Evolutionary conservation across 2,888 invertebrate species (phyloP), one percentile per base, ranked within the genome.

Genomic region (Napeogenes inachia): DNA sequence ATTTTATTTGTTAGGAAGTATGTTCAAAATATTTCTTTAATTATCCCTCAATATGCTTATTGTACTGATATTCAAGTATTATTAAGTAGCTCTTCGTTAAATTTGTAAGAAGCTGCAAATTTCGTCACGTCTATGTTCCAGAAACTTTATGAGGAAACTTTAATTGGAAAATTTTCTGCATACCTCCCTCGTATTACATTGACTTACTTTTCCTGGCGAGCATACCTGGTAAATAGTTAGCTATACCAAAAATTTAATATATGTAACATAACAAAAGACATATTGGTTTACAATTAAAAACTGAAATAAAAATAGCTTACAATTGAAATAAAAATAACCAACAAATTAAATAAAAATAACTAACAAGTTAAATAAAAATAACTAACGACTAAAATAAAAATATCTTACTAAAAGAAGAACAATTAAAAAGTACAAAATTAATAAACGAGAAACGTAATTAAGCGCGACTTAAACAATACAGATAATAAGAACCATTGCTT

Each of bases 101-200:
- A 50, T 30, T 2, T 50, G 30, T 30, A 61, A 61, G 63, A 66
- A 50, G 30, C 50, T 50, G 50, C 50, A 30, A 50, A 30, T 50
- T 50, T 68, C 70, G 73, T 73, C 75, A 75, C 75, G 75, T 75
- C 68, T 75, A 69, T 75, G 65, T 57, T 65, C 68, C 69, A 73
- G 73, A 73, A 80, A 80, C 74, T 80, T 76, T 75, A 71, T 66
- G 72, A 75, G 77, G 75, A 80, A 86, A 84, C 79, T 85, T 84
- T 84, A 85, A 85, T 85, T 84, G 78, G 81, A 84, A 84, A 83
- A 79, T 78, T 57, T 69, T 69, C 63, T 60, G 55, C 57, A 60
- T 64, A 62, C 64, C 64, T 66, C 45, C 58, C 66, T 61, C 53
- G 57, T 58, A 46, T 54, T 47, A 54, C 54, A 58, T 30, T 30